Evolutionary conservation across 2,113 vertebrate species (phyloP), one percentile per base, ranked within the genome.

Genomic region (Dipodomys stephensi): DNA sequence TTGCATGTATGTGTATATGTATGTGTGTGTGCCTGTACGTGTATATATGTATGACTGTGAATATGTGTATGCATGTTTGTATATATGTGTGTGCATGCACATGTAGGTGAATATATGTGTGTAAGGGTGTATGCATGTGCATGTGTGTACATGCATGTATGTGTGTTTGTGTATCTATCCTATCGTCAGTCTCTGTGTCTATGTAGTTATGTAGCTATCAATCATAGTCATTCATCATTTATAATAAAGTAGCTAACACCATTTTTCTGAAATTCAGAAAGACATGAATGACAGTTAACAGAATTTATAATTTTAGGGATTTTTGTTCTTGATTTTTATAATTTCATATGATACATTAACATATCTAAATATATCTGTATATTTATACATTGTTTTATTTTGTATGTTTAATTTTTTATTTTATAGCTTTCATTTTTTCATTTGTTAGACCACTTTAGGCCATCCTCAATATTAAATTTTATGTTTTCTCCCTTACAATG

Each of bases 401-500:
- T 25, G 19, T 39, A 35, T 10, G 23, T 71, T 85, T 64, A 60
- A 88, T 28, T 87, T 76, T 60, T 79, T 10, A 53, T 15, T 44
- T 72, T 53, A 35, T 81, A 32, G 28, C 4, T 90, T 83, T 53
- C 7, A 25, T 72, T 93, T 90, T 72, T 93, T 90, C 39, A 39
- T 83, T 96, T 90, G 67, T 62, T 67, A 57, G 79, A 90, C 89
- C 49, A 16, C 15, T 88, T 69, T 84, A 27, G 2, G 2, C 67
- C 49, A 71, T 69, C n/a, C 27, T 19, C 23, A 87, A 62, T 77
- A 82, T 89, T 89, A 30, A 89, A 78, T 65, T 94, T 81, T 81
- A 2, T 44, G 16, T 87, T 95, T 92, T 88, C 35, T 76, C 94
- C 57, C 77, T 83, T 91, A 86, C 35, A 30, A 39, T 49, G 68